These are phyloP conservation scores for Papio anubis DNA, from an alignment of 2,113 vertebrate species.

Conservation along the genomic window DNA sequence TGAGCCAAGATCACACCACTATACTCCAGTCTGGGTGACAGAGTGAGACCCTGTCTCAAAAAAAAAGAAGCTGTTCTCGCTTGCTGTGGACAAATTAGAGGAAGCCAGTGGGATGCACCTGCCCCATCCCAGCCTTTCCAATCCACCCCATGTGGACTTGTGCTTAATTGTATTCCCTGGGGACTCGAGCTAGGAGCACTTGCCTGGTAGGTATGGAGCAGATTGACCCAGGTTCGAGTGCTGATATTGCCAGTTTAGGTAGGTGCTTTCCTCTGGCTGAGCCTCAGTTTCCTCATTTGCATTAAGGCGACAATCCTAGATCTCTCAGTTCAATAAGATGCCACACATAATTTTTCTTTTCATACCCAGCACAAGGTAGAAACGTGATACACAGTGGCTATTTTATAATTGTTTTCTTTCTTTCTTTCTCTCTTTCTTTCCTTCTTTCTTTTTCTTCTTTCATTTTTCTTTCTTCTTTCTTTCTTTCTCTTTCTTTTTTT, in stretches of 20 bases:
- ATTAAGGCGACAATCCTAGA: too few relatives aligned
- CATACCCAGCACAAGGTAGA: not conserved
- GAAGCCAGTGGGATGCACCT: not conserved
- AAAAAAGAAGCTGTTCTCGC: too few relatives aligned
- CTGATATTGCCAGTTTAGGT: too few relatives aligned
- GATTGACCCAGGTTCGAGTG: not conserved
- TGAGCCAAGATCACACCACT: too few relatives aligned
- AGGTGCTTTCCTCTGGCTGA: too few relatives aligned
- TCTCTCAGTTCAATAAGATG: not conserved
- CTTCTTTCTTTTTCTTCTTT: too few relatives aligned
- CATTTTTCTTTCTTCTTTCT: too few relatives aligned
- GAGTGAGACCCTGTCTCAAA: not conserved
- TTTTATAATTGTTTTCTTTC: not conserved
- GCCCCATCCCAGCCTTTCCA: not conserved
- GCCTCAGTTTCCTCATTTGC: too few relatives aligned
- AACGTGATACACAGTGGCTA: rapidly evolving
- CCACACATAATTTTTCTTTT: too few relatives aligned
- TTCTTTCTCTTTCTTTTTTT: too few relatives aligned
- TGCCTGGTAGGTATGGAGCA: not conserved
- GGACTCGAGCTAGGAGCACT: not conserved
- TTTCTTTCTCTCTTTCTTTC: too few relatives aligned
- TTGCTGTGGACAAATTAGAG: not conserved
- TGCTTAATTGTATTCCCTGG: not conserved
- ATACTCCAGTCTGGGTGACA: not conserved
- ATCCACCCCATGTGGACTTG: not conserved